Base-by-base conservation (phyloP, 2,888 invertebrate genomes). In the Brachyopa scutellaris region DNA sequence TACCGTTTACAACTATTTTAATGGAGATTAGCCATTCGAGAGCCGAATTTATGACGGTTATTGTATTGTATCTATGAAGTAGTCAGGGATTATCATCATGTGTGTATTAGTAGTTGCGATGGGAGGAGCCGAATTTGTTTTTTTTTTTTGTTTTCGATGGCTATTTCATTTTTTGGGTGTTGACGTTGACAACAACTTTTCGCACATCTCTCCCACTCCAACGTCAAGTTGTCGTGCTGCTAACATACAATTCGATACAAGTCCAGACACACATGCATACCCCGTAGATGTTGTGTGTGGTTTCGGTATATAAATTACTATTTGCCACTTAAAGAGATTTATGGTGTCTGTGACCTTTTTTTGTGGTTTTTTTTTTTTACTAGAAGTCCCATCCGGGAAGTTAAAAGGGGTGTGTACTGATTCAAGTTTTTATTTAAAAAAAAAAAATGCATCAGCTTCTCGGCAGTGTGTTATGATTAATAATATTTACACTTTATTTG, bases 341-440 rank as follows among this genome's bases (percentile, higher is more conserved):
- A 82, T 82, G 61, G 33, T 66, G 45, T 19, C 59, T 66, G 64
- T 82, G 82, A 77, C 77, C 59, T 76, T 82, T 64, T 70, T 3
- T 26, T 26, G 51, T 59, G 11, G 9, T 17, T n/a, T 42, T 57
- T 9, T 31, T 23, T 47, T 40, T 15, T 29, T 9, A 11, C 7
- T 53, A 29, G 47, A 51, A 19, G 33, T 13, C 33, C 2, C 29
- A 47, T 23, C 49, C 6, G 59, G 45, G 23, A 47, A 11, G 57
- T 8, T 29, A 69, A 70, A 82, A 59, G 80, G 70, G 80, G 80
- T 76, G 80, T 82, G 42, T 13, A 13, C 55, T 17, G 15, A 40
- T 17, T 72, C 23, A 15, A 42, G 23, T 9, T 53, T n/a, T n/a
- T 51, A 15, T 23, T 23, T 29, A 47, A 7, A 23, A 45, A 45